Evolutionary conservation across 1,140 invertebrate species (phyloP), one percentile per base, ranked within the genome.

Genomic region (Rhopalosiphum maidis): DNA sequence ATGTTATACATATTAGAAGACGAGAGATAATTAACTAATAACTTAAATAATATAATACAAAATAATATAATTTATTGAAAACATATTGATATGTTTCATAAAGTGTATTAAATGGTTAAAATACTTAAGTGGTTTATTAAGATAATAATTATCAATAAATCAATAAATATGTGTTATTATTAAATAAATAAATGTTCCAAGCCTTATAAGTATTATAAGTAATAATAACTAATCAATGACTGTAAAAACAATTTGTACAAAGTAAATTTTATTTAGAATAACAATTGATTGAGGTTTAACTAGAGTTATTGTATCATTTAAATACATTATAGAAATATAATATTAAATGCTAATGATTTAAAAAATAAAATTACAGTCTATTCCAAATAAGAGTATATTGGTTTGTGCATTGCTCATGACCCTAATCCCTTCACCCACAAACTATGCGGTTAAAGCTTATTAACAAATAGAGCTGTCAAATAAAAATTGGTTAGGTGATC

Each of bases 171-270:
- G 35, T 54, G 23, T 55, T 55, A 55, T 11, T 41, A 23, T 41
- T 9, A 89, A 54, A 25, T 37, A 25, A 77, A 6, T 89, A 41
- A 55, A 55, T 77, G 60, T 55, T 54, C 23, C 25, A 86, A 55
- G 35, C 54, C 22, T 89, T 7, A 89, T 41, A 51, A 89, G 35
- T 89, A 89, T 89, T 41, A 55, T 89, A 41, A 89, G 48, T 55
- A 25, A 37, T 51, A 22, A 89, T 55, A 55, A 37, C 54, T 89
- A 89, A 54, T 55, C 48, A 37, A 41, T 55, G 51, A 89, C 88
- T 55, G 88, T 89, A 89, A 89, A 89, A 54, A 54, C 11, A 41
- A 41, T 25, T 54, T 89, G 48, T 89, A 89, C 51, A 89, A 88
- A 55, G 43, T 89, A 89, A 23, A 89, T 89, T 37, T 55, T 41